Percentiles rank a stretch among this genome's conserved stretches.
phyloP scores from a whole-genome alignment of 2,797 vertebrate species.

The Ptychobarbus kaznakovi region DNA sequence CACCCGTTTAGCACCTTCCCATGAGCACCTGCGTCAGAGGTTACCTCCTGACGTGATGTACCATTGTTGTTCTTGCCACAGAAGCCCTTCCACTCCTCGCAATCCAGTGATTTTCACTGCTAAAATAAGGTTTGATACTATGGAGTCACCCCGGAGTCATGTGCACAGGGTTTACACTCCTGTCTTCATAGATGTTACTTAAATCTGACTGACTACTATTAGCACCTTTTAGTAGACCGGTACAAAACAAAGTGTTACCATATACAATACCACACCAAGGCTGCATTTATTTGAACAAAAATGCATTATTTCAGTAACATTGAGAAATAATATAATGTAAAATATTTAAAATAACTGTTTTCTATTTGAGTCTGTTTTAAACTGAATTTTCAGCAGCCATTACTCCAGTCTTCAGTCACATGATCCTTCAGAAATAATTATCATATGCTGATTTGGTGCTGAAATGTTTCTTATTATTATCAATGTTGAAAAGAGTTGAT shows the following conservation, averaged over 20 bases:
- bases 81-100: conserved; percentile 52
- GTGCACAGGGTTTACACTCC: not conserved
- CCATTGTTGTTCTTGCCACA: conserved; percentile 69
- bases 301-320: not conserved
- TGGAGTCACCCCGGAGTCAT: not conserved
- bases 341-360: not conserved
- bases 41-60: conserved; percentile 60
- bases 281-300: not conserved
- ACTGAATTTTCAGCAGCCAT: not conserved
- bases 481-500: not conserved
- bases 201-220: not conserved
- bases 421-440: not conserved
- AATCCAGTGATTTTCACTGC: conserved; percentile 14
- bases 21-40: conserved; percentile 73
- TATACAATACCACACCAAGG: not conserved
- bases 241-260: not conserved
- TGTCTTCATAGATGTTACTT: not conserved
- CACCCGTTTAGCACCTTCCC: conserved; percentile 72
- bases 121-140: conserved; percentile 18
- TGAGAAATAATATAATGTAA: not conserved
- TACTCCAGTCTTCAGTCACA: not conserved
- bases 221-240: not conserved
- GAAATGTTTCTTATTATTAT: not conserved
- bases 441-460: not conserved
- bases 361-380: too few species aligned